A percentile compares a stretch with the other conserved stretches of the same genome.
Evolutionary conservation across 2,888 invertebrate genomes (phyloP).

Genomic region (Luperina nickerlii): DNA sequence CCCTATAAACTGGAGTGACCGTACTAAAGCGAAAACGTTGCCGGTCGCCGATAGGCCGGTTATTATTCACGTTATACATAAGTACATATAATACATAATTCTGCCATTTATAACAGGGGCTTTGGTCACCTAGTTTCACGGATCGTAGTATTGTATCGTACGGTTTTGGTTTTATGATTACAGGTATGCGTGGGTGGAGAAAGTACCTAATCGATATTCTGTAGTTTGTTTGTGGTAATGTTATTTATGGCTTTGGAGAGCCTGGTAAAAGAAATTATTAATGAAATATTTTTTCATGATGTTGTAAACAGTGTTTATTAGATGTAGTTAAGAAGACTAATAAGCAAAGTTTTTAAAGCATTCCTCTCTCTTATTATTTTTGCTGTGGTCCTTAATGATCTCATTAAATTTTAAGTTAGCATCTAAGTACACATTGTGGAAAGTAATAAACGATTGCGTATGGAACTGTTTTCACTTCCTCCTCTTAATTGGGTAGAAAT

Average conservation of each 20-base stretch:
- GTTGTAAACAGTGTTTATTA: neutral
- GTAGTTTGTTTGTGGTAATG: neutral
- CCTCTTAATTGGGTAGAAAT: neutral
- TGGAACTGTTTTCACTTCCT: neutral
- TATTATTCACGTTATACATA: conserved; percentile 38
- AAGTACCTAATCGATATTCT: conserved; percentile 4
- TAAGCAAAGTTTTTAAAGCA: neutral
- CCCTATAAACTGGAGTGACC: conserved; percentile 9
- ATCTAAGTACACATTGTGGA: no score
- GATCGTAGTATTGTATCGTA: neutral
- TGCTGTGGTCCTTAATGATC: neutral
- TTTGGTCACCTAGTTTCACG: conserved; percentile 42
- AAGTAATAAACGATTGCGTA: no score
- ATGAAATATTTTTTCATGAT: neutral
- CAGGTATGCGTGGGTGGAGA: neutral
- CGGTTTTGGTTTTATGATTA: conserved; percentile 10
- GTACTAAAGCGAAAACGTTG: conserved; percentile 36
- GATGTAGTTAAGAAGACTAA: neutral
- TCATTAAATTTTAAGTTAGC: no score
- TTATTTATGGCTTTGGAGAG: neutral
- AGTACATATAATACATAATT: conserved; percentile 21
- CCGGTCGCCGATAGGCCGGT: conserved; percentile 36
- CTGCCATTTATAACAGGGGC: conserved; percentile 36
- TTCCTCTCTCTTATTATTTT: neutral
- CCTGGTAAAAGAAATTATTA: neutral